phyloP scores from a whole-genome alignment of 2,113 vertebrate genomes.

The Otis tarda region DNA sequence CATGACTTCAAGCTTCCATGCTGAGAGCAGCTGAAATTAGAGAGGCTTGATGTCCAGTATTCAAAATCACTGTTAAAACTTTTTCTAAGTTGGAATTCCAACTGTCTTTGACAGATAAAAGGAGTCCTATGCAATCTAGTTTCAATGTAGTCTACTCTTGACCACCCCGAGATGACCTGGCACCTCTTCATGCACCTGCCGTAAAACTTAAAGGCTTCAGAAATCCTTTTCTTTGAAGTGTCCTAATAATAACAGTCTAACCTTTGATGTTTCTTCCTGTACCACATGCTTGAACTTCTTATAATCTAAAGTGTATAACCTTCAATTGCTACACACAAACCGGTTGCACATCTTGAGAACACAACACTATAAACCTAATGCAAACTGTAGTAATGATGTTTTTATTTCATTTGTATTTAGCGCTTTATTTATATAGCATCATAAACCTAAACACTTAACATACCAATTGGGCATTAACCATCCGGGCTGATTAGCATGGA shows the following conservation, averaged over 20 bases:
- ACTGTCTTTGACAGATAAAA: constrained; percentile 84
- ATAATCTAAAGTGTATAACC: constrained; percentile 81
- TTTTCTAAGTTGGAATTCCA: constrained; percentile 75
- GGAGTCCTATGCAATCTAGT: constrained; percentile 78
- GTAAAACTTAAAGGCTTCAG: constrained; percentile 94
- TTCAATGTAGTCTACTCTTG: constrained; percentile 72
- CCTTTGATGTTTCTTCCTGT: constrained; percentile 90
- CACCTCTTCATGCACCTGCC: constrained; percentile 93
- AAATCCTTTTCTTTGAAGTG: constrained; percentile 92
- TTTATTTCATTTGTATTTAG: constrained; percentile 54
- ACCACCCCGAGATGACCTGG: constrained; percentile 89
- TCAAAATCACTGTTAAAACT: constrained; percentile 81
- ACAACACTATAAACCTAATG: constrained; percentile 40
- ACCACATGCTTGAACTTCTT: constrained; percentile 87
- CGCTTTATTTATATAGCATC: neutral
- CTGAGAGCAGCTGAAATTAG: constrained; percentile 96
- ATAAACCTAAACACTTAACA: constrained; percentile 27
- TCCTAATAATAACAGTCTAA: constrained; percentile 87
- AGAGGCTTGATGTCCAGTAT: constrained; percentile 96
- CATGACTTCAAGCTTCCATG: constrained; percentile 81
- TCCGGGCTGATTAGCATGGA: constrained; percentile 16
- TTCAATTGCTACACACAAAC: constrained; percentile 48
- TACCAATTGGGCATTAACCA: constrained; percentile 9
- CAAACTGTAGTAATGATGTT: constrained; percentile 36
- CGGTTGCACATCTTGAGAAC: constrained; percentile 47